Evolutionary conservation across 2,888 invertebrate species (phyloP).

Genomic region (Zeuzera pyrina): DNA sequence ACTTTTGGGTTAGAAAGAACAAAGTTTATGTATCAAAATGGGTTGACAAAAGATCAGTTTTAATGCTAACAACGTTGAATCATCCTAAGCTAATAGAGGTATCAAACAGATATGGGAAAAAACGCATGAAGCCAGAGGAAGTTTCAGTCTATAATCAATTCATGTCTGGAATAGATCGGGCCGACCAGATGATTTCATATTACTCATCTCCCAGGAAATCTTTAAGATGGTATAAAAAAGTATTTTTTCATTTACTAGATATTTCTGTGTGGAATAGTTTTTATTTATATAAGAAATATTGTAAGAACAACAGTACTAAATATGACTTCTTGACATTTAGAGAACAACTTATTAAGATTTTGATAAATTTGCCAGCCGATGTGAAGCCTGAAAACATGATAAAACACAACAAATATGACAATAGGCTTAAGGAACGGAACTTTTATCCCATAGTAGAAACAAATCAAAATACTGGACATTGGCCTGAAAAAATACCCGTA

Average conservation of each 20-base stretch:
- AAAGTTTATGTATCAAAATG: slow-evolving; percentile 16
- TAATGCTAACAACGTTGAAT: slow-evolving; percentile 11
- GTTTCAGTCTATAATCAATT: slow-evolving; percentile 13
- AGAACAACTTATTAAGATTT: too few species aligned
- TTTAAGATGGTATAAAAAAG: slow-evolving; percentile 2
- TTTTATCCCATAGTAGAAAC: neutral
- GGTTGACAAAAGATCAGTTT: slow-evolving; percentile 15
- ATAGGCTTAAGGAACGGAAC: neutral
- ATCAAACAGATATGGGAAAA: slow-evolving; percentile 11
- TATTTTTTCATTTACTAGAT: neutral
- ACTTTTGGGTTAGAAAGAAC: slow-evolving; percentile 14
- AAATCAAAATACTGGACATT: neutral
- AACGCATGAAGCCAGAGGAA: slow-evolving; percentile 5
- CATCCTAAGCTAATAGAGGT: slow-evolving; percentile 11
- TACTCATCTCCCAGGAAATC: slow-evolving; percentile 8
- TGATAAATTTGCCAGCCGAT: too few species aligned
- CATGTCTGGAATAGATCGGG: slow-evolving; percentile 13
- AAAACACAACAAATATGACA: neutral
- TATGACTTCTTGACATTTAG: neutral
- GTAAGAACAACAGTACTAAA: neutral
- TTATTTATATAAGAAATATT: slow-evolving; percentile 1
- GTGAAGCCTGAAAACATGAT: neutral
- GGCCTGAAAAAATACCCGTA: neutral
- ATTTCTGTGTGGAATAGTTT: slow-evolving; percentile 2
- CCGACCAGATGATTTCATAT: slow-evolving; percentile 15